Conservation (phyloP, 2,888 invertebrate species). For the Habroteleia sp. region DNA sequence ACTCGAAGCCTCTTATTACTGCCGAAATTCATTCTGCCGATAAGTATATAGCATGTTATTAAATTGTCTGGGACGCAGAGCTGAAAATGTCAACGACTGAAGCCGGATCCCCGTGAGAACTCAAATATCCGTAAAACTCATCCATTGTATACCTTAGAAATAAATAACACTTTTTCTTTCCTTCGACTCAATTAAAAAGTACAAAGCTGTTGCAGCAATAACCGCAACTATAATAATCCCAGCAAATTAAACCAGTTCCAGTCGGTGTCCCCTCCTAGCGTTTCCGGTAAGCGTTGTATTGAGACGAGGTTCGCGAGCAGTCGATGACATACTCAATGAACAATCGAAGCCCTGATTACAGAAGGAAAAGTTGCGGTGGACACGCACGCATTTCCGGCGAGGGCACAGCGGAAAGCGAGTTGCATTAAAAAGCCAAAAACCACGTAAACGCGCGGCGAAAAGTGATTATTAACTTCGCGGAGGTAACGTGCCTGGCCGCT, state of each 20-base stretch:
- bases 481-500: constrained; percentile 70
- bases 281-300: constrained; percentile 32
- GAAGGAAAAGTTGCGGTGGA: constrained; percentile 31
- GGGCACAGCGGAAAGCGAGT: constrained; percentile 31
- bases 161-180: constrained; percentile 35
- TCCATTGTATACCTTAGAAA: constrained; percentile 19
- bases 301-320: background rate
- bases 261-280: constrained; percentile 16
- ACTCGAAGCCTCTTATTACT: constrained; percentile 22
- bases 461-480: constrained; percentile 68
- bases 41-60: constrained; percentile 25
- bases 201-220: constrained; percentile 5
- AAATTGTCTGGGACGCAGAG: constrained; percentile 12
- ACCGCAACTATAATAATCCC: constrained; percentile 22
- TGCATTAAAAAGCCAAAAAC: constrained; percentile 55
- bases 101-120: constrained; percentile 27
- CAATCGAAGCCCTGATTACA: constrained; percentile 44
- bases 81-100: constrained; percentile 8
- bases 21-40: constrained; percentile 6
- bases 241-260: constrained; percentile 31
- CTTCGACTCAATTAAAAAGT: constrained; percentile 27
- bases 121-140: constrained; percentile 1
- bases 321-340: constrained; percentile 18
- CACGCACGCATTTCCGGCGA: constrained; percentile 67
- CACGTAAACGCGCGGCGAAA: constrained; percentile 57